Conservation (phyloP, 2,888 invertebrate genomes). For the Caenorhabditis sulstoni region DNA sequence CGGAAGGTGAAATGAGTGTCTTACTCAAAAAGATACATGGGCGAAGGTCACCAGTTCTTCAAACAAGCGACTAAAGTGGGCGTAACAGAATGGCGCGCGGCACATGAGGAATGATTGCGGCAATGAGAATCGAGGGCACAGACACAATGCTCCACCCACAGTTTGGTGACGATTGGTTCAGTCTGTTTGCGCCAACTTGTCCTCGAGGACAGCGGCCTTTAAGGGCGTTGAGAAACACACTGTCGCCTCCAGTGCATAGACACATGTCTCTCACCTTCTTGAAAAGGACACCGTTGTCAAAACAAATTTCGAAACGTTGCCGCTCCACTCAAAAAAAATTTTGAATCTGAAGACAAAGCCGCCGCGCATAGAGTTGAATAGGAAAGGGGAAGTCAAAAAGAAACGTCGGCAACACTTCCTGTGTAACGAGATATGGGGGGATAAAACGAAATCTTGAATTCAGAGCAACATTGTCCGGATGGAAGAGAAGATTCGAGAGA, state of each 20-base stretch:
- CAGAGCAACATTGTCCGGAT: constrained; percentile 55
- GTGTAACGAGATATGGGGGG: constrained; percentile 65
- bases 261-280: too few relatives aligned
- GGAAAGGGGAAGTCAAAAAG: too few relatives aligned
- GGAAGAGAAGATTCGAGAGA: constrained; percentile 54
- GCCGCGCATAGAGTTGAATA: too few relatives aligned
- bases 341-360: too few relatives aligned
- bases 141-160: not conserved
- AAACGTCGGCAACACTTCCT: too few relatives aligned
- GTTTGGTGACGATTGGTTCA: too few relatives aligned
- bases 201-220: too few relatives aligned
- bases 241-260: not conserved
- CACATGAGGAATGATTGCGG: not conserved
- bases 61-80: constrained; percentile 24
- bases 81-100: constrained; percentile 1
- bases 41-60: constrained; percentile 32
- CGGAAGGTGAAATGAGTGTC: constrained; percentile 33
- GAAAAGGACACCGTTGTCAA: too few relatives aligned
- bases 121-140: not conserved
- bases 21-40: constrained; percentile 31
- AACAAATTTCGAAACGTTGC: too few relatives aligned
- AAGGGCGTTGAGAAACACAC: too few relatives aligned
- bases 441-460: constrained; percentile 74
- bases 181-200: too few relatives aligned
- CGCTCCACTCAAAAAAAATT: too few relatives aligned